Evolutionary conservation across 2,113 vertebrate genomes (phyloP).

Genomic region (Macrotis lagotis): DNA sequence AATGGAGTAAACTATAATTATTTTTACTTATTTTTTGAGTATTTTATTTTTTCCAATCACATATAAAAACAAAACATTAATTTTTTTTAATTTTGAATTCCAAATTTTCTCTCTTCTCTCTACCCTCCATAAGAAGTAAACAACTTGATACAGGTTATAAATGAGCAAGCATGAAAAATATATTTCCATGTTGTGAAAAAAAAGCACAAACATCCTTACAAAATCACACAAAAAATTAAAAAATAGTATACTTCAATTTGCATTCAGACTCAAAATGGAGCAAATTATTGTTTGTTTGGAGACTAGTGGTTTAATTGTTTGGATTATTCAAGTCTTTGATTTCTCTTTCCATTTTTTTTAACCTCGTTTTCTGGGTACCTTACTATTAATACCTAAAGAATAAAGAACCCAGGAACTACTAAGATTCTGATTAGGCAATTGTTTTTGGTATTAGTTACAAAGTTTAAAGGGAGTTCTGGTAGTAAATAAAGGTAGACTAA

Average conservation of each 20-base stretch:
- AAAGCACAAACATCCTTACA: no score
- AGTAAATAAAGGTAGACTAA: neutral
- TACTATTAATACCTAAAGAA: neutral
- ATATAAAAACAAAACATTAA: neutral
- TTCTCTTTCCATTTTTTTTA: neutral
- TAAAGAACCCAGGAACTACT: neutral
- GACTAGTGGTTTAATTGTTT: neutral
- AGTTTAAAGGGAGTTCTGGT: neutral
- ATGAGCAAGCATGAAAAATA: no score
- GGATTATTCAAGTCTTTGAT: neutral
- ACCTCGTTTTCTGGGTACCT: neutral
- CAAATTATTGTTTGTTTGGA: neutral
- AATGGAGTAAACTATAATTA: neutral
- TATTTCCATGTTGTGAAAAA: no score
- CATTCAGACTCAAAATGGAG: neutral
- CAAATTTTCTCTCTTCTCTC: no score
- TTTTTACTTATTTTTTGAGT: neutral
- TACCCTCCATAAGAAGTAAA: no score
- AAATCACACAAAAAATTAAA: no score
- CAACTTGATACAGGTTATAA: no score
- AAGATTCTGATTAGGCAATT: neutral
- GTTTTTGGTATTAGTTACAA: neutral
- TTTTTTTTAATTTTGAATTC: no score
- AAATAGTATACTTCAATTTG: no score
- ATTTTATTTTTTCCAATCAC: neutral